Evolutionary conservation across 2,888 invertebrate species (phyloP).

Genomic region (Amblyjoppa fuscipennis): DNA sequence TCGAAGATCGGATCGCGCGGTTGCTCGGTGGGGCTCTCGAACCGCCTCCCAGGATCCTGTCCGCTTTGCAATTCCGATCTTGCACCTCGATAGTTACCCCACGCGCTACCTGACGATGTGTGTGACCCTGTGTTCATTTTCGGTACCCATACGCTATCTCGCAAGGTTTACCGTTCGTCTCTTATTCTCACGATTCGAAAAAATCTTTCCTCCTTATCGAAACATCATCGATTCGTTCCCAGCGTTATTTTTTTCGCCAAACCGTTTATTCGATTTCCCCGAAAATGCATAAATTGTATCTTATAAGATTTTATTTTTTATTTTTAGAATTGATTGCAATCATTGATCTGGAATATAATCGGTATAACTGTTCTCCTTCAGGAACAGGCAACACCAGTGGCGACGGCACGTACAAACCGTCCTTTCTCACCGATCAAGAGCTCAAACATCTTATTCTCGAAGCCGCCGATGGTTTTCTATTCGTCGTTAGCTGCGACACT

Average conservation of each 20-base stretch:
- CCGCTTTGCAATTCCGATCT: constrained; percentile 85
- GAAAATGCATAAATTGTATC: background rate
- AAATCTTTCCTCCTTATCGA: constrained; percentile 25
- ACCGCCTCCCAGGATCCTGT: constrained; percentile 79
- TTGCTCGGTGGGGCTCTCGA: constrained; percentile 64
- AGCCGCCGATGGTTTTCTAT: constrained; percentile 99
- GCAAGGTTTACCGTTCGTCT: constrained; percentile 24
- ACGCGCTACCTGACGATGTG: constrained; percentile 75
- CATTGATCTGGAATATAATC: constrained; percentile 9
- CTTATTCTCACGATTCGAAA: constrained; percentile 17
- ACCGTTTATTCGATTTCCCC: background rate
- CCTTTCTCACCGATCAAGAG: constrained; percentile 99
- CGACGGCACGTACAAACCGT: constrained; percentile 99
- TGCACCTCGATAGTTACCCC: constrained; percentile 81
- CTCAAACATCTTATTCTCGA: constrained; percentile 99
- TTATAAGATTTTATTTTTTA: background rate
- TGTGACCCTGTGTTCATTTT: constrained; percentile 74
- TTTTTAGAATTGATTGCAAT: background rate
- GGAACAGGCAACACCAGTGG: constrained; percentile 98
- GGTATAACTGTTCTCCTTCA: constrained; percentile 82
- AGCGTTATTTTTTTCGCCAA: background rate
- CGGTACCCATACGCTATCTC: constrained; percentile 61
- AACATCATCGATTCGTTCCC: background rate
- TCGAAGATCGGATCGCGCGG: constrained; percentile 80
- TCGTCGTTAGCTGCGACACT: constrained; percentile 98